Base-by-base conservation (phyloP, 2,797 vertebrate genomes). In the Vespertilio murinus region DNA sequence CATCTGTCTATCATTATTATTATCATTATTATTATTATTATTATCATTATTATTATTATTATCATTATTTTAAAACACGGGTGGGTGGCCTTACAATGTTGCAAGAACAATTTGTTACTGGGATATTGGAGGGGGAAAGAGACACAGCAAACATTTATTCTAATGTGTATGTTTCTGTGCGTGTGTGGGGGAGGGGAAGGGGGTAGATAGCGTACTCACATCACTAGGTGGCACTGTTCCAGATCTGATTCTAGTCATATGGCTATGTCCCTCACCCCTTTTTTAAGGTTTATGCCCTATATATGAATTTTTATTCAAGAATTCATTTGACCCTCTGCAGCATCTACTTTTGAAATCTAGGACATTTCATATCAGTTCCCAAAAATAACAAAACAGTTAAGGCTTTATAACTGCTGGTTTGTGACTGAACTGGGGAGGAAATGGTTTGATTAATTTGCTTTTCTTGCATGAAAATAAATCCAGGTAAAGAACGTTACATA, bases 311-410 rank as follows among this genome's bases (percentile, higher is more conserved):
- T 91, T 92, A 95, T 77, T 93, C 89, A 87, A 75, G 93, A 84
- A 75, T 91, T 54, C 42, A 56, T 88, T 77, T 12, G 6, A 52
- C 75, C 69, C 49, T 95, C 88, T 86, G 47, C 52, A 83, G 81
- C 28, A 67, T 88, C 87, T 83, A 87, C 89, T 86, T 95, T 95
- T 90, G 85, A 97, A 95, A 97, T 97, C 90, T 95, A 92, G 94
- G 94, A 70, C 90, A 86, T 83, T 86, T 93, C 95, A 88, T 52
- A 90, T 93, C 52, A 89, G 54, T 93, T 96, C 82, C 96, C 87
- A 93, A 96, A 96, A 97, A 94, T 90, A 96, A 91, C 18, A 52
- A 84, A 94, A 74, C 42, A 82, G 56, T 93, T 93, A 65, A 87
- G 35, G 52, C 88, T 95, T 92, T 85, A 79, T 85, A 80, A 52